phyloP scores from a whole-genome alignment of 2,113 vertebrate genomes.

The Ptyas mucosa region DNA sequence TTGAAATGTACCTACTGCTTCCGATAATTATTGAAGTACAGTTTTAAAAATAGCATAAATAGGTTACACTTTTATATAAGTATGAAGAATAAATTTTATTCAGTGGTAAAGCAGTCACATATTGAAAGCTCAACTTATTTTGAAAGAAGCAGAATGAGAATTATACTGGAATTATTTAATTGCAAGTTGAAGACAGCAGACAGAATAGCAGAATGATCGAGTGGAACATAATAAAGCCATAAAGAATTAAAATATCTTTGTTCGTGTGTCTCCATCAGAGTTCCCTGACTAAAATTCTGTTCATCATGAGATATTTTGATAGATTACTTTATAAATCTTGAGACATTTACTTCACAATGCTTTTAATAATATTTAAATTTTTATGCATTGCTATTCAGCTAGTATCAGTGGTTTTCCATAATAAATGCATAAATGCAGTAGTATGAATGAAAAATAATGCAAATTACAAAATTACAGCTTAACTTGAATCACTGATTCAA shows the following conservation, averaged over 20 bases:
- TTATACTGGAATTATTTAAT: slow-evolving; percentile 42
- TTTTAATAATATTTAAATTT: slow-evolving; percentile 19
- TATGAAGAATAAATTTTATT: slow-evolving; percentile 34
- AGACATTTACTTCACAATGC: slow-evolving; percentile 33
- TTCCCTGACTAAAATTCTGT: slow-evolving; percentile 68
- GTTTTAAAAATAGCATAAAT: slow-evolving; percentile 47
- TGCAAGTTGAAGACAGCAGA: slow-evolving; percentile 30
- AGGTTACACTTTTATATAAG: slow-evolving; percentile 36
- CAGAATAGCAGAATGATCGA: slow-evolving; percentile 24
- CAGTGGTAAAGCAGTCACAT: slow-evolving; percentile 43
- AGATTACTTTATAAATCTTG: slow-evolving; percentile 62
- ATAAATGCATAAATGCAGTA: neutral
- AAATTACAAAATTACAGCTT: neutral
- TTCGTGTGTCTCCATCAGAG: slow-evolving; percentile 51
- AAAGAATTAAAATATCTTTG: slow-evolving; percentile 41
- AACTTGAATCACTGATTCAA: neutral
- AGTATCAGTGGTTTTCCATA: neutral
- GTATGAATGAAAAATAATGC: neutral
- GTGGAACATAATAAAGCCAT: neutral
- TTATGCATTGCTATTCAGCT: neutral
- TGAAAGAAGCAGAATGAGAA: slow-evolving; percentile 54
- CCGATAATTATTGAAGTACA: slow-evolving; percentile 13
- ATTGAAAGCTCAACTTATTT: slow-evolving; percentile 58
- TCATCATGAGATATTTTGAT: slow-evolving; percentile 57
- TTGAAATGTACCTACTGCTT: slow-evolving; percentile 18